Evolutionary conservation across 1,140 invertebrate species (phyloP), one percentile per base, ranked within the genome.

Genomic region (Idris sp.): DNA sequence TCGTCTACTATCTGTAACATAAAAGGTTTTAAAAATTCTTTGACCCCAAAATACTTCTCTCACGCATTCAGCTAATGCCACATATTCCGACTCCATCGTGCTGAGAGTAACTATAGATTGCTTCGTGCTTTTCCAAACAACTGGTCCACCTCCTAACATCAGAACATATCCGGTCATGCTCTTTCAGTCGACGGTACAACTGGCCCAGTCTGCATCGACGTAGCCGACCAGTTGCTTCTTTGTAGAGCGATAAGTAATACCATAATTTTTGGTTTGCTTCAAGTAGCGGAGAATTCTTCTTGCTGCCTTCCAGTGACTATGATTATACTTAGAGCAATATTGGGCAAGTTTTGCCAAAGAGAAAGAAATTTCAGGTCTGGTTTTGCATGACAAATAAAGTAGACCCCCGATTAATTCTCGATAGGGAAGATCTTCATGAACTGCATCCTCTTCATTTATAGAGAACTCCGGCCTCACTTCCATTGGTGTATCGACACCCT

Each of bases 351-450:
- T 74, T 22, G 65, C 78, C 8, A 82, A 79, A 0, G 81, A 67
- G 69, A 77, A 86, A 2, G 74, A 26, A 8, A 88, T 85, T 43
- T 87, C 82, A 9, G 84, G 86, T 59, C 85, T 59, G n/a, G 84
- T 85, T 18, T 46, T 74, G 7, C 74, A 40, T 0, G 81, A 51
- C 9, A 84, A 9, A 67, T 83, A 87, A 4, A 87, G 43, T 16
- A 87, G 71, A 18, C 78, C 49, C 10, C 85, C 81, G 18, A 87
- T 79, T 1, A 76, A 30, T 48, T 83, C 79, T 35, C 75, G 58
- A 53, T 80, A 86, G 7, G 74, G 74, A n/a, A 64, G 15, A 19
- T 46, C 14, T 26, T 11, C 4, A 14, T 22, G 36, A 31, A 14
- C 18, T 22, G 30, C 26, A 2, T 8, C 25, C 0, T 48, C 13